Evolutionary conservation across 37 sponge, comb jelly and placozoan species (phyloP).

Genomic region (Sycon ciliatum): DNA sequence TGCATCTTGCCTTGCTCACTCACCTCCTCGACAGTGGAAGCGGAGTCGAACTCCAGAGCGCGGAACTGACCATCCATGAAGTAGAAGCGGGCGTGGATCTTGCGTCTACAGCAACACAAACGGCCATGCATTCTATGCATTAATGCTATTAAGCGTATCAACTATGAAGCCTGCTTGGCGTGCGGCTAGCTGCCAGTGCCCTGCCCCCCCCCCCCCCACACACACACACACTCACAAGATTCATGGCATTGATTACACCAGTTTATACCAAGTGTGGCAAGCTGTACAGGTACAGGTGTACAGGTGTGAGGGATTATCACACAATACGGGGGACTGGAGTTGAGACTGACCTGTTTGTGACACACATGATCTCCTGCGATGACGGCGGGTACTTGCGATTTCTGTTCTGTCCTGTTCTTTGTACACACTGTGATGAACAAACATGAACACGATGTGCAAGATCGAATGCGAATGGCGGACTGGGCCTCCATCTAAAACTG

Average conservation of each 20-base stretch:
- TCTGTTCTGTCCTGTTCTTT: conserved; percentile 53
- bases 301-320: background rate
- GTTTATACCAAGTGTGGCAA: too few relatives aligned
- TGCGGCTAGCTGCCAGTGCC: background rate
- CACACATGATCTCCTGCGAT: conserved; percentile 65
- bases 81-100: conserved; percentile 84
- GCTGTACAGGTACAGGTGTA: background rate
- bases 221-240: too few relatives aligned
- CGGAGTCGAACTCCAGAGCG: conserved; percentile 82
- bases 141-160: conserved; percentile 10
- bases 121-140: too few relatives aligned
- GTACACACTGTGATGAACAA: conserved; percentile 46
- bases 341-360: conserved; percentile 61
- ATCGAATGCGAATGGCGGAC: too few relatives aligned
- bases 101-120: conserved; percentile 40
- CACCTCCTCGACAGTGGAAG: conserved; percentile 78
- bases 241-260: too few relatives aligned
- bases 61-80: conserved; percentile 94
- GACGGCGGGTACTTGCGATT: conserved; percentile 93
- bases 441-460: too few relatives aligned
- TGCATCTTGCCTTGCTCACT: background rate
- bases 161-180: conserved; percentile 5
- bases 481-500: too few relatives aligned
- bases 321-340: too few relatives aligned
- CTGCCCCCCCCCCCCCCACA: too few relatives aligned